Percentiles rank a stretch among this genome's conserved stretches.
Evolutionary conservation across 2,888 invertebrate species (phyloP).

Genomic region (Homarus gammarus): DNA sequence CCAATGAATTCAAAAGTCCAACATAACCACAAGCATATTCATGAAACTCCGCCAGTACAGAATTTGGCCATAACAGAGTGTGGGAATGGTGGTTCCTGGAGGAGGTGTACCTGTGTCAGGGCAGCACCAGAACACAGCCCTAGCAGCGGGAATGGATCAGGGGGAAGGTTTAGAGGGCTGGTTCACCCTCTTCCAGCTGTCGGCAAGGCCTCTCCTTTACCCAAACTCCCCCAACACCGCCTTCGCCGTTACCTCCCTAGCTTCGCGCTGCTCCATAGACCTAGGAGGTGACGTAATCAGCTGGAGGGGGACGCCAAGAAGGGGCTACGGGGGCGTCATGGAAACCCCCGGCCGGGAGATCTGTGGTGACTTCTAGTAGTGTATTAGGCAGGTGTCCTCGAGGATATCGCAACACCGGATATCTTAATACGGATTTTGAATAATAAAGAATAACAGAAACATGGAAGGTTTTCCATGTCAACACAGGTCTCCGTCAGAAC

Average conservation of each 20-base stretch:
- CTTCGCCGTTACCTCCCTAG: neutral
- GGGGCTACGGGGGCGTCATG: conserved; percentile 36
- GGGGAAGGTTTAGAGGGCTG: conserved; percentile 47
- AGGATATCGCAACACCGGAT: too few species aligned
- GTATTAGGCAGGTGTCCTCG: neutral
- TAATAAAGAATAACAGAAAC: too few species aligned
- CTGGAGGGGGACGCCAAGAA: conserved; percentile 40
- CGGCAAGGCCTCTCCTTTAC: neutral
- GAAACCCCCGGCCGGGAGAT: neutral
- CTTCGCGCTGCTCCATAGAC: conserved; percentile 17
- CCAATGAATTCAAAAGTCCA: too few species aligned
- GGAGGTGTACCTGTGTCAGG: conserved; percentile 36
- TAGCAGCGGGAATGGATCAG: conserved; percentile 28
- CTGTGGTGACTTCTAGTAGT: conserved; percentile 27
- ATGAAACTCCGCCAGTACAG: too few species aligned
- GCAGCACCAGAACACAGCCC: conserved; percentile 41
- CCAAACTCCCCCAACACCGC: neutral
- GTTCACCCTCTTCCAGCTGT: conserved; percentile 49
- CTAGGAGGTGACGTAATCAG: conserved; percentile 6
- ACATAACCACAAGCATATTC: too few species aligned
- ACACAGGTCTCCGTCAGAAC: too few species aligned
- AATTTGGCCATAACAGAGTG: too few species aligned
- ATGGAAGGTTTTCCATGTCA: too few species aligned
- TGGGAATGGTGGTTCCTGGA: conserved; percentile 16
- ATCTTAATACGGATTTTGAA: too few species aligned